A percentile compares a stretch with the other conserved stretches of the same genome.
Evolutionary conservation across 2,888 invertebrate species (phyloP).

Genomic region (Pristionchus mayeri): DNA sequence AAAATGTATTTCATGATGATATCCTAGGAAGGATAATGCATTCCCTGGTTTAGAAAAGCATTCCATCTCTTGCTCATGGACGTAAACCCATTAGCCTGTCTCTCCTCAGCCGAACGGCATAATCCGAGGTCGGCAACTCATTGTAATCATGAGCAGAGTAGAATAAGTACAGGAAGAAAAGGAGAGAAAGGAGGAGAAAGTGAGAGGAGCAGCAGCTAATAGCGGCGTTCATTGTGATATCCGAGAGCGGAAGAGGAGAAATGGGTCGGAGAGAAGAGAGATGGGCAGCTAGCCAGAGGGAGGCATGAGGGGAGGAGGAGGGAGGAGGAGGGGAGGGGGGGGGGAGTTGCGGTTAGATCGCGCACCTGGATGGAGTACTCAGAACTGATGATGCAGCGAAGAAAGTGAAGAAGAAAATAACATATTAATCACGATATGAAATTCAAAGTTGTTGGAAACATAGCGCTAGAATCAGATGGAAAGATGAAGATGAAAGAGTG

Average conservation of each 20-base stretch:
- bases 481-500: background rate
- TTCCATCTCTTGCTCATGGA: background rate
- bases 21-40: too few relatives aligned
- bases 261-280: background rate
- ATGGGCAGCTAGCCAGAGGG: background rate
- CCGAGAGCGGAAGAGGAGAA: slow-evolving; percentile 1
- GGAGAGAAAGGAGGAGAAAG: background rate
- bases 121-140: background rate
- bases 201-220: slow-evolving; percentile 9
- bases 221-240: background rate
- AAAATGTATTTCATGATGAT: too few relatives aligned
- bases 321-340: background rate
- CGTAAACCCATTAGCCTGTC: background rate
- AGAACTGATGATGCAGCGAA: background rate
- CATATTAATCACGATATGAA: background rate
- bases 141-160: background rate
- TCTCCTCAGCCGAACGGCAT: background rate
- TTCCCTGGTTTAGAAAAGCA: background rate
- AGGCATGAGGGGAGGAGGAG: background rate
- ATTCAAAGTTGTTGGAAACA: background rate
- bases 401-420: background rate
- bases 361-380: background rate
- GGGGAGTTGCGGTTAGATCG: background rate
- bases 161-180: background rate
- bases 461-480: too few relatives aligned